Evolutionary conservation across 2,113 vertebrate species (phyloP).

Genomic region (Seriola quinqueradiata): DNA sequence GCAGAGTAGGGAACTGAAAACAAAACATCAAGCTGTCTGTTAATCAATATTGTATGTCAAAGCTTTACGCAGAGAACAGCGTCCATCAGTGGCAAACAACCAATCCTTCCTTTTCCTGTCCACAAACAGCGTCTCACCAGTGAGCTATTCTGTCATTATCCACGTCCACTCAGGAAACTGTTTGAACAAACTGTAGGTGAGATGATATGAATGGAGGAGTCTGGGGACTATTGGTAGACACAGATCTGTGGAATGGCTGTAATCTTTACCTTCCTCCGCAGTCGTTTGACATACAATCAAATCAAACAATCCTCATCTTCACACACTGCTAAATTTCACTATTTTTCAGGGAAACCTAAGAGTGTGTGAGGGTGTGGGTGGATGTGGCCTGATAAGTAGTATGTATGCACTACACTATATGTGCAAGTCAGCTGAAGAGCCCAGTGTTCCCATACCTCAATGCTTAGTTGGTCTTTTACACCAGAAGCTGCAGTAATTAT

Average conservation of each 20-base stretch:
- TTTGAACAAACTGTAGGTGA: slow-evolving; percentile 29
- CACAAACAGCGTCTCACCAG: background rate
- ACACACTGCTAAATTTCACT: background rate
- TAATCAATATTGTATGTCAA: slow-evolving; percentile 26
- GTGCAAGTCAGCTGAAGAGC: slow-evolving; percentile 45
- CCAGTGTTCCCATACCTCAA: slow-evolving; percentile 10
- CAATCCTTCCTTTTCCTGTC: background rate
- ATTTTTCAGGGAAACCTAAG: slow-evolving; percentile 30
- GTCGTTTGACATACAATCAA: slow-evolving; percentile 24
- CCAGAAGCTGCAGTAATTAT: background rate
- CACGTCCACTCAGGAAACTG: background rate
- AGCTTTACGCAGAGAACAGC: background rate
- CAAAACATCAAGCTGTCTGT: background rate
- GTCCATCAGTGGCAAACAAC: background rate
- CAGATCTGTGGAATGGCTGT: slow-evolving; percentile 3
- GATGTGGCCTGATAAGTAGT: background rate
- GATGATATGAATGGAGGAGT: slow-evolving; percentile 25
- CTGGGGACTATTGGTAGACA: slow-evolving; percentile 30
- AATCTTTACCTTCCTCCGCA: slow-evolving; percentile 33
- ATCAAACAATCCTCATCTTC: slow-evolving; percentile 24
- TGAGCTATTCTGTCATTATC: slow-evolving; percentile 18
- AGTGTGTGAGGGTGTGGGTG: slow-evolving; percentile 9
- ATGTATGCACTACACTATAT: background rate
- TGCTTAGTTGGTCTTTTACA: slow-evolving; percentile 20
- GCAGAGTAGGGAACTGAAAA: background rate